Conservation (phyloP, 2,888 invertebrate genomes). For the Choreutis nemorana region DNA sequence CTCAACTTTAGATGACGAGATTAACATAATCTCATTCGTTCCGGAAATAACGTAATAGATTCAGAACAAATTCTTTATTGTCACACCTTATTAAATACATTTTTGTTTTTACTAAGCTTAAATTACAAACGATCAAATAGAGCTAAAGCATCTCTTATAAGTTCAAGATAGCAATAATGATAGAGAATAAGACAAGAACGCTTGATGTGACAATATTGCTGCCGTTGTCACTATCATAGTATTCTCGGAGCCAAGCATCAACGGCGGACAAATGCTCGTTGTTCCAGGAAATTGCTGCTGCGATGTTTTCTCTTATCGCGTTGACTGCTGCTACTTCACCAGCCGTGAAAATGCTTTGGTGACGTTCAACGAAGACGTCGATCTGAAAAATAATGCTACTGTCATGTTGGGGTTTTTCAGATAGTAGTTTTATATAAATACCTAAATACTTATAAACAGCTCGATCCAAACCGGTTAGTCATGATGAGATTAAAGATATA, state of each 20-base stretch:
- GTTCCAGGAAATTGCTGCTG: slow-evolving; percentile 43
- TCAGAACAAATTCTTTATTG: no score
- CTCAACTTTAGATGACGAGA: no score
- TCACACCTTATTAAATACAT: neutral
- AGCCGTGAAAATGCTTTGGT: slow-evolving; percentile 33
- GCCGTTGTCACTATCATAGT: slow-evolving; percentile 26
- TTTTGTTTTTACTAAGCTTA: neutral
- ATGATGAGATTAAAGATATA: no score
- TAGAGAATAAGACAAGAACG: slow-evolving; percentile 26
- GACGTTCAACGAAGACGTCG: slow-evolving; percentile 21
- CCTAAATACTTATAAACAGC: no score
- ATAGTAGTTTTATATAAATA: no score
- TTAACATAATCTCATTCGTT: no score
- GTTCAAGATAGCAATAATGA: slow-evolving; percentile 22
- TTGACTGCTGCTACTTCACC: slow-evolving; percentile 37
- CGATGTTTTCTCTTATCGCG: slow-evolving; percentile 43
- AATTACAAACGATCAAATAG: slow-evolving; percentile 1
- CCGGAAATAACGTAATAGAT: no score
- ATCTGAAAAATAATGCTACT: no score
- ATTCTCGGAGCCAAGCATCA: slow-evolving; percentile 30
- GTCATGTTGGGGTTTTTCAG: neutral
- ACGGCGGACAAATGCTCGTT: slow-evolving; percentile 25
- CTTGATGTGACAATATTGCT: slow-evolving; percentile 27
- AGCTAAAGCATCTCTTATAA: slow-evolving; percentile 8
- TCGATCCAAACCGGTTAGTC: no score